These are phyloP conservation scores for Phyto melanocephala DNA, from an alignment of 2,888 invertebrate species.

Conservation along the genomic window DNA sequence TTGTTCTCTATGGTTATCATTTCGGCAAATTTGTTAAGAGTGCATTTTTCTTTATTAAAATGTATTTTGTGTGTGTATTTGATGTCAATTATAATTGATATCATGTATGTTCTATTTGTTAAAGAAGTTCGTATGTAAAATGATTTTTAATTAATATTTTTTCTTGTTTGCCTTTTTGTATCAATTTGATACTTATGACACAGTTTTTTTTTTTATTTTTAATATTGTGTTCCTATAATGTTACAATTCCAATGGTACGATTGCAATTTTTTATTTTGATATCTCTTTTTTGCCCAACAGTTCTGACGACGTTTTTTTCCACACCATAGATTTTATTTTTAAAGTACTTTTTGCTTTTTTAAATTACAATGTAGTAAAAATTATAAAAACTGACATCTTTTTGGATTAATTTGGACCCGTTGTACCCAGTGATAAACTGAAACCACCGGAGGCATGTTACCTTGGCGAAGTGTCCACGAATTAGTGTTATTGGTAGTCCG, in stretches of 20 bases:
- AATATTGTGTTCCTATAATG: neutral
- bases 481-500: too few relatives aligned
- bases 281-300: too few relatives aligned
- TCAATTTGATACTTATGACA: constrained; percentile 28
- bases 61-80: neutral
- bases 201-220: neutral
- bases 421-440: too few relatives aligned
- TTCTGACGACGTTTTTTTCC: too few relatives aligned
- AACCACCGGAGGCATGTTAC: too few relatives aligned
- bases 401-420: too few relatives aligned
- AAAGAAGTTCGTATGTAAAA: neutral
- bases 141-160: neutral
- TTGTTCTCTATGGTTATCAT: too few relatives aligned
- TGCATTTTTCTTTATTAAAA: neutral
- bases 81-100: neutral
- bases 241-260: neutral
- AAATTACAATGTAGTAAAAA: too few relatives aligned
- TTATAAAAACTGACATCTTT: too few relatives aligned
- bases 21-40: neutral
- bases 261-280: neutral
- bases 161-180: neutral
- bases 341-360: too few relatives aligned
- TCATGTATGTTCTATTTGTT: neutral
- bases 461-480: too few relatives aligned
- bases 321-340: too few relatives aligned